phyloP scores from a whole-genome alignment of 2,888 invertebrate species.

The Polietes domitor region DNA sequence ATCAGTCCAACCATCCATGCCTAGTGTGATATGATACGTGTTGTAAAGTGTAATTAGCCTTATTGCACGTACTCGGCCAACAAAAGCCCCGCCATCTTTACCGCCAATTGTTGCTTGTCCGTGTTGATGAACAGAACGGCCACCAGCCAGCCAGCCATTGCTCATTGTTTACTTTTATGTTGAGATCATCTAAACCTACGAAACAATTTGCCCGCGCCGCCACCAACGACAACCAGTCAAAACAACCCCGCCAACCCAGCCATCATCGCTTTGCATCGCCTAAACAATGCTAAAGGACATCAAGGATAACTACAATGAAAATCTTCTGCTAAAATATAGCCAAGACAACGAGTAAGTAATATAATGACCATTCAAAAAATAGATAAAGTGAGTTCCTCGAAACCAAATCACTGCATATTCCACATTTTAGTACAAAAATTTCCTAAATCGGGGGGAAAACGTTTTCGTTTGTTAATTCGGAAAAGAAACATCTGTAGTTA shows the following conservation, averaged over 20 bases:
- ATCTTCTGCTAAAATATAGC: conserved; percentile 43
- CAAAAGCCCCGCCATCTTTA: neutral
- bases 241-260: conserved; percentile 25
- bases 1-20: too few species aligned
- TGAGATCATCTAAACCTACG: conserved; percentile 37
- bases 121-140: neutral
- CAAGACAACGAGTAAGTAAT: conserved; percentile 54
- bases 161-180: conserved; percentile 8
- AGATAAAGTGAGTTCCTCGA: neutral
- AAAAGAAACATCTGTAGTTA: conserved; percentile 6
- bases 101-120: neutral
- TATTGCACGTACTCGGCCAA: neutral
- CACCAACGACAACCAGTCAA: conserved; percentile 24
- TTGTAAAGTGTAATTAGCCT: neutral
- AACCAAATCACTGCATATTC: conserved; percentile 61
- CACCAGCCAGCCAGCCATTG: neutral
- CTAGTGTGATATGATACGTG: neutral
- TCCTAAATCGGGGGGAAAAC: too few species aligned
- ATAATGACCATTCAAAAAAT: neutral
- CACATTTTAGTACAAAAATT: neutral
- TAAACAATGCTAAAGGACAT: conserved; percentile 52
- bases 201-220: neutral
- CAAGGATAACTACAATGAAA: conserved; percentile 56
- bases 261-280: too few species aligned
- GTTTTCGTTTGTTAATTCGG: conserved; percentile 40